phyloP scores from a whole-genome alignment of 2,113 vertebrate species.

The Hymenochirus boettgeri region DNA sequence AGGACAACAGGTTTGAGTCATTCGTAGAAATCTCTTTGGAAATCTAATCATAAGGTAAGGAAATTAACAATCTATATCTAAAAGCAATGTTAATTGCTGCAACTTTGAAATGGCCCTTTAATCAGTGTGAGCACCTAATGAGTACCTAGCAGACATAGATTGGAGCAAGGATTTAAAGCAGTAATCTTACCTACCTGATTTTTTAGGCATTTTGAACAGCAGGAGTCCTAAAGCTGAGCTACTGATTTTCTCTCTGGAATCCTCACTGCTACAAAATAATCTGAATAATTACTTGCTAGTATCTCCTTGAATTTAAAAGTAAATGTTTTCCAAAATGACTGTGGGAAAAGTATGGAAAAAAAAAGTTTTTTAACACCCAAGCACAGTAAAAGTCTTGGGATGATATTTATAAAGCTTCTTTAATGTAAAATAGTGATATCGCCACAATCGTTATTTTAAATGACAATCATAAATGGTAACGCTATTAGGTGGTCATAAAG shows the following conservation, averaged over 20 bases:
- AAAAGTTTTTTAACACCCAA: too few relatives aligned
- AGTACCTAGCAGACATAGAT: neutral
- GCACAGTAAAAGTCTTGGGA: too few relatives aligned
- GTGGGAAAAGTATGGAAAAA: too few relatives aligned
- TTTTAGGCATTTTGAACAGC: neutral
- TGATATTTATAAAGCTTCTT: too few relatives aligned
- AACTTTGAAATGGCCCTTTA: constrained; percentile 2
- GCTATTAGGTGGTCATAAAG: too few relatives aligned
- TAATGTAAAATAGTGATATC: too few relatives aligned
- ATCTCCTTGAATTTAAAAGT: neutral
- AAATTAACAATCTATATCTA: neutral
- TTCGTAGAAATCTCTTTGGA: neutral
- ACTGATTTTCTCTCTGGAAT: neutral
- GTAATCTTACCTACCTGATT: constrained; percentile 2
- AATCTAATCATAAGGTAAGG: neutral
- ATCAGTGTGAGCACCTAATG: neutral
- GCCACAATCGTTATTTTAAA: too few relatives aligned
- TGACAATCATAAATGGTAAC: too few relatives aligned
- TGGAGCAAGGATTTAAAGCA: constrained; percentile 2
- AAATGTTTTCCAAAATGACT: neutral
- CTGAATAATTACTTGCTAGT: neutral
- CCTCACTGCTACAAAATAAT: neutral
- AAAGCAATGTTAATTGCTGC: constrained; percentile 2
- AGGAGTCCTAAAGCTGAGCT: neutral
- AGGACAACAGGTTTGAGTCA: neutral